These are phyloP conservation scores for Erebia ligea DNA, from an alignment of 2,888 invertebrate species.

Conservation along the genomic window DNA sequence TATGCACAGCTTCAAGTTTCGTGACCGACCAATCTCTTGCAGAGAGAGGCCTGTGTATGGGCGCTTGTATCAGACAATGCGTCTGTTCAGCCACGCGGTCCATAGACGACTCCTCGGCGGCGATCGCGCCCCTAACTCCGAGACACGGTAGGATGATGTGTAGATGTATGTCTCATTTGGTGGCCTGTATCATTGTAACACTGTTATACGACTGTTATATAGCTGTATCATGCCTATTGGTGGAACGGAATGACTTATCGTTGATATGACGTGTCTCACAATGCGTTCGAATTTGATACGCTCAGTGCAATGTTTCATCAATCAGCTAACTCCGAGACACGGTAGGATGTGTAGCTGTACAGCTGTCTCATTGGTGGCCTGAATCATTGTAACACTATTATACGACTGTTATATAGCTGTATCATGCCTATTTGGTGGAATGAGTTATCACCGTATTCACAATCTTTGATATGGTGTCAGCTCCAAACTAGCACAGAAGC, in stretches of 20 bases:
- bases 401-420: too few relatives aligned
- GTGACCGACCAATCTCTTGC: constrained; percentile 57
- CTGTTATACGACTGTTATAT: too few relatives aligned
- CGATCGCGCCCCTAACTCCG: constrained; percentile 57
- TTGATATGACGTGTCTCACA: too few relatives aligned
- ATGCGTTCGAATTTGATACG: too few relatives aligned
- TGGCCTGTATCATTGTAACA: constrained; percentile 4
- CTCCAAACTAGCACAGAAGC: constrained; percentile 9
- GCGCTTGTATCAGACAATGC: constrained; percentile 79
- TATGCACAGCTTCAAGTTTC: not conserved
- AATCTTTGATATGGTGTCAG: too few relatives aligned
- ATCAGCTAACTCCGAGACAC: constrained; percentile 38
- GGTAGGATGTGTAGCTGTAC: constrained; percentile 52
- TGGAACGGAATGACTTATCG: too few relatives aligned
- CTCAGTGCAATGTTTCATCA: too few relatives aligned
- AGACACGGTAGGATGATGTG: constrained; percentile 60
- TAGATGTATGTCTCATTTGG: constrained; percentile 7
- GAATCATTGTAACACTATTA: not conserved
- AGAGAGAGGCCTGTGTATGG: constrained; percentile 77
- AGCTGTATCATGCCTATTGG: too few relatives aligned
- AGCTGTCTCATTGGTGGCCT: constrained; percentile 20
- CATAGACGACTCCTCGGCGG: constrained; percentile 69
- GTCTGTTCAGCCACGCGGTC: constrained; percentile 72
- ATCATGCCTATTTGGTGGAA: too few relatives aligned
- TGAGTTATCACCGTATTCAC: too few relatives aligned